Evolutionary conservation across 2,113 vertebrate genomes (phyloP), one percentile per base, ranked within the genome.

Genomic region (Salvelinus sp.): DNA sequence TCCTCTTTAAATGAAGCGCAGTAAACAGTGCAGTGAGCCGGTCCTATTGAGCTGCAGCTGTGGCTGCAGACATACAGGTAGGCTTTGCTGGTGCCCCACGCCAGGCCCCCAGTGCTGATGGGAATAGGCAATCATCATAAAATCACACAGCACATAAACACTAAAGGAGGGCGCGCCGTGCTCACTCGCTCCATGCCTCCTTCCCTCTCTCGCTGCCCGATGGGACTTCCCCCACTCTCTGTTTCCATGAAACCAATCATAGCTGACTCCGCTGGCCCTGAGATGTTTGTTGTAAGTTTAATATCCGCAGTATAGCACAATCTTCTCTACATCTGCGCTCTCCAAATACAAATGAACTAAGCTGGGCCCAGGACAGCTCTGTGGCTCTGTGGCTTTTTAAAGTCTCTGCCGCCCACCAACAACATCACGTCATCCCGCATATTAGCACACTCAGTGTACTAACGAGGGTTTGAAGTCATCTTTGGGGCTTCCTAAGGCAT

Each of bases 241-340:
- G 9, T 70, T 70, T 54, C 69, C 9, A 20, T 60, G 16, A 72
- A 83, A 75, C 64, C 62, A 83, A 86, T 88, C 83, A 75, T 66
- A 16, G 28, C 28, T 0, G 28, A 73, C 73, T 22, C 72, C 13
- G 3, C n/a, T 18, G 76, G 74, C 79, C 72, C 69, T 70, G 3
- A 16, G 62, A 50, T 77, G 75, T 88, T 88, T 85, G 72, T 76
- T 86, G 65, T 82, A 63, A 71, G 65, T 82, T 82, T 85, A 86
- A 85, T 83, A 82, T 85, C 77, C 12, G 69, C 70, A 27, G 63
- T 28, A 27, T 20, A 18, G 16, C 20, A 22, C 30, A 63, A 23
- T 62, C 58, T 22, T 10, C 58, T 62, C 58, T 4, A 6, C 23
- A 23, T 10, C 76, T 70, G 68, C 60, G 71, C 66, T 69, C 58